Conservation (phyloP, 2,113 vertebrate genomes). For the Pogonocichla stellata region DNA sequence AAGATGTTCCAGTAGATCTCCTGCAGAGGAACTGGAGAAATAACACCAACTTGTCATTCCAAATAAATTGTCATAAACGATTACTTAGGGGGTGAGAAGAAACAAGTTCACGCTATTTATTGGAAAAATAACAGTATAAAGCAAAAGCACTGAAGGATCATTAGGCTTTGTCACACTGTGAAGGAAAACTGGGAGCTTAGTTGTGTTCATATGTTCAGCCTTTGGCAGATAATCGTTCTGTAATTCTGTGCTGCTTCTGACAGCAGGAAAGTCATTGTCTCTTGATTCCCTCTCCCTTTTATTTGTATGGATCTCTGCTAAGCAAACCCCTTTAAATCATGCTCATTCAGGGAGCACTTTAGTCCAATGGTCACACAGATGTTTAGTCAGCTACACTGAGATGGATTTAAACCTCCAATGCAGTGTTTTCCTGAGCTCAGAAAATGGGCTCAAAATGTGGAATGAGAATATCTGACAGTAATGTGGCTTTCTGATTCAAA, state of each 20-base stretch:
- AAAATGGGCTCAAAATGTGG: background rate
- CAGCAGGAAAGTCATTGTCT: background rate
- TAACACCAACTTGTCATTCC: background rate
- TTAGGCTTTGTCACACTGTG: background rate
- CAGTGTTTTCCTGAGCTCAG: background rate
- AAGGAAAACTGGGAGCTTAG: background rate
- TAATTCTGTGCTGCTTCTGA: background rate
- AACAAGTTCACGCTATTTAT: background rate
- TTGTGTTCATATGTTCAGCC: background rate
- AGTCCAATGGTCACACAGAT: background rate
- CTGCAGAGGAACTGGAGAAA: background rate
- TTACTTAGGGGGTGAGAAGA: background rate
- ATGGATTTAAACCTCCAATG: background rate
- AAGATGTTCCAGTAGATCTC: background rate
- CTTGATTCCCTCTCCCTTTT: background rate
- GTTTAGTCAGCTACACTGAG: background rate
- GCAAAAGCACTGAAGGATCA: background rate
- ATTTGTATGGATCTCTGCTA: background rate
- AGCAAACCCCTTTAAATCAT: background rate
- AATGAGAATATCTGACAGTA: background rate
- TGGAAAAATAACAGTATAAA: background rate
- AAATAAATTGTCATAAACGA: background rate
- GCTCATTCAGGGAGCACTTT: background rate
- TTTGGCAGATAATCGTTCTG: constrained; percentile 18
- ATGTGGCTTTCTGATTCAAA: background rate